Evolutionary conservation across 1,140 invertebrate genomes (phyloP).

Genomic region (Diabrotica undecimpunctata): DNA sequence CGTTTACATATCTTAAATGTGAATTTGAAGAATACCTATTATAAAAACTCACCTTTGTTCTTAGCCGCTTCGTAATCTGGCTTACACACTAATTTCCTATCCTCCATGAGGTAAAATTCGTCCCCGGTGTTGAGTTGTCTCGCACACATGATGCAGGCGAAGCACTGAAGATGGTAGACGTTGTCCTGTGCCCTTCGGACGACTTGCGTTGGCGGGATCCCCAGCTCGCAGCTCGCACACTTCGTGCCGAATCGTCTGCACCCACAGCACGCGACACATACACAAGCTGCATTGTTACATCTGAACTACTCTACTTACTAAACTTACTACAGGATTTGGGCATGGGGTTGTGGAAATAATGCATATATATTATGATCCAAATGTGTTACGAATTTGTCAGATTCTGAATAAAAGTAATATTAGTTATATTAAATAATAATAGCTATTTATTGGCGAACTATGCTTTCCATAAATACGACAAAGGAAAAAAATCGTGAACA

Average conservation of each 20-base stretch:
- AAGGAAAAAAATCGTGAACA: too few relatives aligned
- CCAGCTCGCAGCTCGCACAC: constrained; percentile 94
- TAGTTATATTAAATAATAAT: too few relatives aligned
- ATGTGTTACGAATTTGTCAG: too few relatives aligned
- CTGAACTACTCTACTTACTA: constrained; percentile 44
- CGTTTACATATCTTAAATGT: too few relatives aligned
- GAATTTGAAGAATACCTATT: too few relatives aligned
- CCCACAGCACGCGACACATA: constrained; percentile 60
- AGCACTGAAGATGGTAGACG: constrained; percentile 97
- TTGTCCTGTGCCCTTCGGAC: constrained; percentile 90
- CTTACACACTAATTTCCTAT: constrained; percentile 95
- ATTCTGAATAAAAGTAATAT: too few relatives aligned
- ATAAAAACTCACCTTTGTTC: constrained; percentile 71
- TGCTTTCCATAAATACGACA: too few relatives aligned
- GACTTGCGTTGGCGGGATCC: constrained; percentile 93
- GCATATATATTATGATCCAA: too few relatives aligned
- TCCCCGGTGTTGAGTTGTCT: constrained; percentile 95
- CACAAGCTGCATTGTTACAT: constrained; percentile 46
- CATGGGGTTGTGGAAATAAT: too few relatives aligned
- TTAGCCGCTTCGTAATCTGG: constrained; percentile 94
- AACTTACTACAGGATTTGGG: not conserved
- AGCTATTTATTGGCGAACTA: too few relatives aligned
- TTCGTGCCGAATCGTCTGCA: constrained; percentile 95
- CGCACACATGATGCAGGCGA: constrained; percentile 92
- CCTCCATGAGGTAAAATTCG: constrained; percentile 97